phyloP scores from a whole-genome alignment of 2,888 invertebrate genomes.

The Neoascia interrupta region DNA sequence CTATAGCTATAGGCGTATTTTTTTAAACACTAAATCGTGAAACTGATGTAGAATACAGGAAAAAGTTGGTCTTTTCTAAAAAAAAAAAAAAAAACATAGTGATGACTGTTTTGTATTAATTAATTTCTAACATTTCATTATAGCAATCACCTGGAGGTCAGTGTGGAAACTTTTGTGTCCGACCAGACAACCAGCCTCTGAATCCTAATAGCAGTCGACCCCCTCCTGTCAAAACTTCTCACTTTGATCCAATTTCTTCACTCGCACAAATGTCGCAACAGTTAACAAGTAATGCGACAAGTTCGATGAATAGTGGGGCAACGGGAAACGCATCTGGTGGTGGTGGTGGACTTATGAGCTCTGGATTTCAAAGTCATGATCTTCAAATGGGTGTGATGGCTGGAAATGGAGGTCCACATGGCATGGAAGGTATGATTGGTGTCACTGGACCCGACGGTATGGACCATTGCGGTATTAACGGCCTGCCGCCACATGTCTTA shows the following conservation, averaged over 20 bases:
- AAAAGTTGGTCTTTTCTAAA: too few relatives aligned
- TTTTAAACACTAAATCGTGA: too few relatives aligned
- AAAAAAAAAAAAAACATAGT: too few relatives aligned
- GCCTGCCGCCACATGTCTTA: slow-evolving; percentile 61
- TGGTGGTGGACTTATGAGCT: slow-evolving; percentile 70
- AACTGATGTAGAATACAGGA: too few relatives aligned
- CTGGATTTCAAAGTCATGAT: slow-evolving; percentile 70
- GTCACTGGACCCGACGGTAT: slow-evolving; percentile 73
- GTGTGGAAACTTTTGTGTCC: slow-evolving; percentile 77
- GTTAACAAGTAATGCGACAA: slow-evolving; percentile 87
- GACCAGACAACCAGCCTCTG: slow-evolving; percentile 84
- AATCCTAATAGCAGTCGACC: slow-evolving; percentile 83
- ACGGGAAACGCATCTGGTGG: slow-evolving; percentile 74
- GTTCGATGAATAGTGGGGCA: slow-evolving; percentile 80
- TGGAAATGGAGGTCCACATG: slow-evolving; percentile 61
- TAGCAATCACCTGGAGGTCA: slow-evolving; percentile 71
- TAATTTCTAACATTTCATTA: slow-evolving; percentile 36
- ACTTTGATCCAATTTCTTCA: slow-evolving; percentile 95
- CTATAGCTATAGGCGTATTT: background rate
- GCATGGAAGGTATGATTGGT: slow-evolving; percentile 74
- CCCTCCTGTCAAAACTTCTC: slow-evolving; percentile 84
- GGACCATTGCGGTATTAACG: slow-evolving; percentile 74
- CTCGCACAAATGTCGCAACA: slow-evolving; percentile 97
- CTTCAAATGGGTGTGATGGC: slow-evolving; percentile 71
- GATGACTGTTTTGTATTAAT: background rate